Percentiles rank a stretch among this genome's conserved stretches.
Conservation (phyloP, 1,140 invertebrate genomes). For the Aphaenogaster ashmeadi region DNA sequence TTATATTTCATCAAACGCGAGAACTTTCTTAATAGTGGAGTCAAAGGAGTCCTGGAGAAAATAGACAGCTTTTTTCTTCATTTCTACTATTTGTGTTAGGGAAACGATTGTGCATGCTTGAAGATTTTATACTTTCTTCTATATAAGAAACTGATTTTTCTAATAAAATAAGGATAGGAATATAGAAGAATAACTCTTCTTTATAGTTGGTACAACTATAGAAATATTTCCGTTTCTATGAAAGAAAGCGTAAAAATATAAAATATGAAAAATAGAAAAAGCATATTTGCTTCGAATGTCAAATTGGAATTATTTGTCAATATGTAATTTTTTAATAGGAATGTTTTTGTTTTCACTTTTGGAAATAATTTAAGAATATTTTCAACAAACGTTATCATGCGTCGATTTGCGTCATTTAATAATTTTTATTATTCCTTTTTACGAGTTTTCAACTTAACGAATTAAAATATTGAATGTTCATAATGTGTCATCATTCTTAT, state of each 20-base stretch:
- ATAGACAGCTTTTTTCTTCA: constrained; percentile 21
- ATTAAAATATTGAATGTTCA: not conserved
- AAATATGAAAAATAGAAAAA: not conserved
- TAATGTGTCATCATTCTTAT: not conserved
- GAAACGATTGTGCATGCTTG: not conserved
- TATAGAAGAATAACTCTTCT: not conserved
- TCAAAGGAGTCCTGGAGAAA: not conserved
- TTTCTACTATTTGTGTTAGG: not conserved
- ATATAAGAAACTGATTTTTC: not conserved
- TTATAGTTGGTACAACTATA: not conserved
- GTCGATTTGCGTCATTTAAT: not conserved
- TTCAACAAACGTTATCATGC: not conserved
- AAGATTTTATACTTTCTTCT: not conserved
- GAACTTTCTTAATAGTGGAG: constrained; percentile 25
- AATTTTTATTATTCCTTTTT: not conserved
- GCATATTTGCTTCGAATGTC: not conserved
- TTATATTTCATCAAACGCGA: too few relatives aligned
- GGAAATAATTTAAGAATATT: not conserved
- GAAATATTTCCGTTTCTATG: not conserved
- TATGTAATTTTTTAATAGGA: not conserved
- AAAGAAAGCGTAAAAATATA: not conserved
- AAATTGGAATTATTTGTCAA: not conserved
- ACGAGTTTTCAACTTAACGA: not conserved
- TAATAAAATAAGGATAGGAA: not conserved
- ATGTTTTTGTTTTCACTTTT: not conserved